phyloP scores from a whole-genome alignment of 2,888 invertebrate species.

The Malacosoma neustria region DNA sequence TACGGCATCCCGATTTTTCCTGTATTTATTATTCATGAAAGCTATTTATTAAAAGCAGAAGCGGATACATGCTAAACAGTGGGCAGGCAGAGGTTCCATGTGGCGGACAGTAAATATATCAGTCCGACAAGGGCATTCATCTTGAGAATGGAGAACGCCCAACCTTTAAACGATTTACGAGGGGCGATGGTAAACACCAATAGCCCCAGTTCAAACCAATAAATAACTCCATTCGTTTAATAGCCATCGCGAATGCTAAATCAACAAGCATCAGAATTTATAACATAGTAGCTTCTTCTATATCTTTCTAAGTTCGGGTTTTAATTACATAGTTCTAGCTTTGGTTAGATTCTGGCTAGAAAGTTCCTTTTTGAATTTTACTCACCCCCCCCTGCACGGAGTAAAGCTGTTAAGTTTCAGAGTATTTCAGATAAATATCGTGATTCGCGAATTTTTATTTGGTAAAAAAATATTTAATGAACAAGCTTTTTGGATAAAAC shows the following conservation, averaged over 20 bases:
- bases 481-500: too few species aligned
- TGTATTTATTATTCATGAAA: constrained; percentile 29
- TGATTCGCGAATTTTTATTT: too few species aligned
- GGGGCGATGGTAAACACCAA: constrained; percentile 50
- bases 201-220: constrained; percentile 34
- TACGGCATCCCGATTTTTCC: background rate
- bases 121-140: constrained; percentile 64
- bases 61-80: constrained; percentile 49
- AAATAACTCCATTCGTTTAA: constrained; percentile 41
- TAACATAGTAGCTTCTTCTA: too few species aligned
- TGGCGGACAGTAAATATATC: constrained; percentile 66
- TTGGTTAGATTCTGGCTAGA: too few species aligned
- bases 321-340: too few species aligned
- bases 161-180: constrained; percentile 72
- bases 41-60: constrained; percentile 37
- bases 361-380: too few species aligned
- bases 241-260: constrained; percentile 9
- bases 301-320: too few species aligned
- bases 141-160: constrained; percentile 64
- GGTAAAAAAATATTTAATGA: too few species aligned
- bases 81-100: constrained; percentile 37
- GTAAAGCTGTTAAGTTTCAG: too few species aligned
- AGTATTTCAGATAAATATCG: too few species aligned
- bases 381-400: too few species aligned
- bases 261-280: too few species aligned